These are phyloP conservation scores for Mesoligia furuncula DNA, from an alignment of 2,888 invertebrate genomes.

Conservation along the genomic window DNA sequence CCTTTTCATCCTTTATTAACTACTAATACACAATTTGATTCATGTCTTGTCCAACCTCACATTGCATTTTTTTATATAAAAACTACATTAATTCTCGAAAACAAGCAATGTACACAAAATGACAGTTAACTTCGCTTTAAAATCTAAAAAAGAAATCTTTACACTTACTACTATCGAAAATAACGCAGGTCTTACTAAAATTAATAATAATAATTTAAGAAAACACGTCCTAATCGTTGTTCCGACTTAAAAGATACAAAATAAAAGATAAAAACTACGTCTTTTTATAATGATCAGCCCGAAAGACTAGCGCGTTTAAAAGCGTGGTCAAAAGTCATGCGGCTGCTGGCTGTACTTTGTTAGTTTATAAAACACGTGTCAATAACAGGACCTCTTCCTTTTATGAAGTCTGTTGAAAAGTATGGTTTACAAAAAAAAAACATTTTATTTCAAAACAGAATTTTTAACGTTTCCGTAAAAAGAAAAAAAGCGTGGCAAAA, in stretches of 20 bases:
- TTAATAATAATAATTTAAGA: constrained; percentile 60
- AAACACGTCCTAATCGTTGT: constrained; percentile 62
- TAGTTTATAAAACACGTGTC: neutral
- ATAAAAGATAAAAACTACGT: constrained; percentile 58
- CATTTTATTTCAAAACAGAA: neutral
- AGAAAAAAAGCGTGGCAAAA: no score
- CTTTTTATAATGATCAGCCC: constrained; percentile 64
- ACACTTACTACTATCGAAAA: constrained; percentile 51
- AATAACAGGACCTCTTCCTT: neutral
- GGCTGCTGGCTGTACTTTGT: neutral
- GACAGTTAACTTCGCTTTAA: constrained; percentile 21
- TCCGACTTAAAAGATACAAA: constrained; percentile 57
- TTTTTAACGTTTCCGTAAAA: no score
- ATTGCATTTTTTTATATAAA: constrained; percentile 36
- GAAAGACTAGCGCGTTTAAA: constrained; percentile 63
- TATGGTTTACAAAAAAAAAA: neutral
- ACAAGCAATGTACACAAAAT: constrained; percentile 53
- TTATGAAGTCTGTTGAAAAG: neutral
- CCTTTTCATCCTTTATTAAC: constrained; percentile 33
- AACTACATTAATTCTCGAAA: constrained; percentile 36
- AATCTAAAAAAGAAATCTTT: constrained; percentile 44
- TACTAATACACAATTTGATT: constrained; percentile 39
- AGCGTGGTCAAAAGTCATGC: constrained; percentile 53
- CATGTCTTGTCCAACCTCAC: constrained; percentile 37
- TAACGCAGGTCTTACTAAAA: constrained; percentile 52